Evolutionary conservation across 2,797 vertebrate species (phyloP), one percentile per base, ranked within the genome.

Genomic region (Lepus oiostolus): DNA sequence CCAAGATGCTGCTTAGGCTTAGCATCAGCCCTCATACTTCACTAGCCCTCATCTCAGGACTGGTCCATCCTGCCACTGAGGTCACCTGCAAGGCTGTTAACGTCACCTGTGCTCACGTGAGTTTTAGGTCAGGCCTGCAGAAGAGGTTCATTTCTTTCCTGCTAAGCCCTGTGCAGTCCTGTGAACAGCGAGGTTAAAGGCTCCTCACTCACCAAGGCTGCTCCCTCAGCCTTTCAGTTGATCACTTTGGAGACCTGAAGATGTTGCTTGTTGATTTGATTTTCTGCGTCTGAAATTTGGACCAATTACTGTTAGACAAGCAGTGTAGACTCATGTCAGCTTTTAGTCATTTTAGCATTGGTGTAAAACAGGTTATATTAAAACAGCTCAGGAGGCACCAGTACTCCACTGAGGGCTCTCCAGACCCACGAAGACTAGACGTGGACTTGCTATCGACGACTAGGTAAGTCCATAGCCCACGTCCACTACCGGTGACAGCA

Each of bases 51-150:
- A 21, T 28, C 68, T 71, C 22, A 2, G 14, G 4, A 19, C 7
- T 0, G 2, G 8, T 12, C 74, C 22, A 9, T 8, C 19, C 62
- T 11, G 6, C 22, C 30, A 0, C 2, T 21, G 19, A 22, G 11
- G 47, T 60, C 65, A 17, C 38, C 28, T 68, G 58, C 58, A 62
- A 58, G 26, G 52, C 42, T 65, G 21, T 2, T 38, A 0, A 0
- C 71, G 16, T 52, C 71, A 7, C 54, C 35, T 38, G 30, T 19
- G 4, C 62, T 89, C 21, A 5, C 9, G 2, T 60, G 24, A 28
- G 9, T 50, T 58, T 90, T 68, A 63, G 52, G n/a, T 67, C 35
- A 8, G 24, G 14, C 17, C 62, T 47, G 14, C n/a, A 30, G 30
- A 79, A 22, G 30, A 35, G 16, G 6, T 62, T 60, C 26, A 2